These are phyloP conservation scores for Enhydra lutris DNA, from an alignment of 2,113 vertebrate genomes.

Conservation along the genomic window DNA sequence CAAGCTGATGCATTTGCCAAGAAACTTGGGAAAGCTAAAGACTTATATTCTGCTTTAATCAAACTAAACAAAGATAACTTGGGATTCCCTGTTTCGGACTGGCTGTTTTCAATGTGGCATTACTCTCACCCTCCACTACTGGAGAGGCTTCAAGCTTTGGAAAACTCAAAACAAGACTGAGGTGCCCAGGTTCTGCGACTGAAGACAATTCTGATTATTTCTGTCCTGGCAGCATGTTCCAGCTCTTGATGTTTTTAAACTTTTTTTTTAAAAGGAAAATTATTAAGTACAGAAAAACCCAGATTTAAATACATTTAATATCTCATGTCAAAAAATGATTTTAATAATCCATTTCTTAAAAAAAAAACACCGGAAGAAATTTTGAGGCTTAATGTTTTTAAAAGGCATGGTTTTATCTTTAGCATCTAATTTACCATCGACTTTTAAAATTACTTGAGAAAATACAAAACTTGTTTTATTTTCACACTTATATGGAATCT, in stretches of 20 bases:
- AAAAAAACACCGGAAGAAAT: slow-evolving; percentile 50
- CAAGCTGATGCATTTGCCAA: slow-evolving; percentile 98
- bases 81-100: slow-evolving; percentile 98
- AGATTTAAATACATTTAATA: slow-evolving; percentile 63
- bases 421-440: slow-evolving; percentile 26
- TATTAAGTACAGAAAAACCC: slow-evolving; percentile 61
- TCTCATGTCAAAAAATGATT: slow-evolving; percentile 75
- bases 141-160: slow-evolving; percentile 95
- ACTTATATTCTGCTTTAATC: slow-evolving; percentile 97
- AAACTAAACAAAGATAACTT: slow-evolving; percentile 99
- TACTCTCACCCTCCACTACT: slow-evolving; percentile 98
- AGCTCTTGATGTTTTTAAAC: slow-evolving; percentile 72
- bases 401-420: slow-evolving; percentile 52
- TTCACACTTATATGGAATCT: background rate
- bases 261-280: slow-evolving; percentile 56
- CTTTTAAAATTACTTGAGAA: slow-evolving; percentile 52
- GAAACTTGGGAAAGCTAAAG: slow-evolving; percentile 92
- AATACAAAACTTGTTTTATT: slow-evolving; percentile 42
- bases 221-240: slow-evolving; percentile 72
- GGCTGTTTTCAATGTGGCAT: slow-evolving; percentile 99
- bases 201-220: slow-evolving; percentile 49
- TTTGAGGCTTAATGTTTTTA: slow-evolving; percentile 65
- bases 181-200: background rate
- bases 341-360: slow-evolving; percentile 70
- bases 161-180: slow-evolving; percentile 93